Percentiles rank a stretch among this genome's conserved stretches.
Conservation (phyloP, 1,140 invertebrate species). For the Portunus trituberculatus region DNA sequence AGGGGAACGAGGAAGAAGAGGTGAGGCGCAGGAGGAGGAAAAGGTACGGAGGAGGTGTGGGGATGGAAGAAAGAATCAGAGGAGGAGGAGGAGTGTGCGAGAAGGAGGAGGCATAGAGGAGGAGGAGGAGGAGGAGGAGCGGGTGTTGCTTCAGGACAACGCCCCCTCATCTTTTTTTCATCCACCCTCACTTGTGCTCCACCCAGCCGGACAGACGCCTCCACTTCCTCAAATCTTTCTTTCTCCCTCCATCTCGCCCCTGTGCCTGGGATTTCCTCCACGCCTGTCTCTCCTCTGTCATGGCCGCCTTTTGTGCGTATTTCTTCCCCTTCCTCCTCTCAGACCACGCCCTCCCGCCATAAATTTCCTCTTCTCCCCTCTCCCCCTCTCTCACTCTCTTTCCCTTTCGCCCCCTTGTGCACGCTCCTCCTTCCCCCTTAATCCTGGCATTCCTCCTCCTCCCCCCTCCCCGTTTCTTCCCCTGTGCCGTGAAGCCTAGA, state of each 20-base stretch:
- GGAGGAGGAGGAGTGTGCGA: not conserved
- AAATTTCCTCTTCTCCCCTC: slow-evolving; percentile 25
- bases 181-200: not conserved
- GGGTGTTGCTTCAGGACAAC: slow-evolving; percentile 28
- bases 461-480: not conserved
- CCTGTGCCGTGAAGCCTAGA: not conserved
- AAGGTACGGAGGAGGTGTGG: not conserved
- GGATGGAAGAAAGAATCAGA: not conserved
- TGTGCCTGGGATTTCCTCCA: not conserved
- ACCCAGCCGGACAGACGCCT: slow-evolving; percentile 22
- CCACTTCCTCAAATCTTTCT: slow-evolving; percentile 23
- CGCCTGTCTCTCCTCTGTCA: slow-evolving; percentile 6
- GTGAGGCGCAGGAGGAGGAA: not conserved
- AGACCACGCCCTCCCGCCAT: not conserved
- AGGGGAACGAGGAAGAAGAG: not conserved
- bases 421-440: not conserved
- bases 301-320: not conserved
- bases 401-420: not conserved
- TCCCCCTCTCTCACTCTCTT: not conserved
- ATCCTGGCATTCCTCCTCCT: not conserved
- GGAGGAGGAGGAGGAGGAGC: not conserved
- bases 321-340: slow-evolving; percentile 5
- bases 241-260: not conserved
- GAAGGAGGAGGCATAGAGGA: not conserved
- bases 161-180: not conserved